Evolutionary conservation across 2,888 invertebrate species (phyloP).

Genomic region (Galeruca laticollis): DNA sequence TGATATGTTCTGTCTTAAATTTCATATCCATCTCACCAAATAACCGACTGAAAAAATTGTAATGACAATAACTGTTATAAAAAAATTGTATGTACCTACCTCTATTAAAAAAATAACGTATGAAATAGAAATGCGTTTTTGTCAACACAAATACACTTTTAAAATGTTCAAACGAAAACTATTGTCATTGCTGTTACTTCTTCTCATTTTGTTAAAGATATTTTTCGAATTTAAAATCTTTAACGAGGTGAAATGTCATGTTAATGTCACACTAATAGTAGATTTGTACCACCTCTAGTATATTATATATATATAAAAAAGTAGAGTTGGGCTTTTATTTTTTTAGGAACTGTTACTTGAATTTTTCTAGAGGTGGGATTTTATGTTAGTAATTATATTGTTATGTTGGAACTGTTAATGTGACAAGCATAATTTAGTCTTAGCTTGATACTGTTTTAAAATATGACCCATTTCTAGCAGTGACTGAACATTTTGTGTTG

Average conservation of each 20-base stretch:
- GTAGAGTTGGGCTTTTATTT: constrained; percentile 6
- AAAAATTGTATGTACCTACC: background rate
- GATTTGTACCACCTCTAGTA: background rate
- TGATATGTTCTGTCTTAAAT: constrained; percentile 61
- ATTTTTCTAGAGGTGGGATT: background rate
- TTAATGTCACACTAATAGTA: constrained; percentile 2
- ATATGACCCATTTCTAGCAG: constrained; percentile 55
- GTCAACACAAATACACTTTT: background rate
- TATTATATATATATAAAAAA: background rate
- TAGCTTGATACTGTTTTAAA: constrained; percentile 27
- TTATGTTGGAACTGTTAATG: constrained; percentile 15
- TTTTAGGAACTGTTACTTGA: background rate
- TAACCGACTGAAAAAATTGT: constrained; percentile 32
- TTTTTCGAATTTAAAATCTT: background rate
- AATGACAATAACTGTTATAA: constrained; percentile 28
- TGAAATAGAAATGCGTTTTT: background rate
- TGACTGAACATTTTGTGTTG: constrained; percentile 59
- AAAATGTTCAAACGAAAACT: background rate
- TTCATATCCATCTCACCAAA: constrained; percentile 60
- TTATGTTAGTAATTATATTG: too few relatives aligned
- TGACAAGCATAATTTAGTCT: constrained; percentile 22
- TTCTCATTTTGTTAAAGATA: constrained; percentile 10
- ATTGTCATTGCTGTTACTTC: constrained; percentile 29
- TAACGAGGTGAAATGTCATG: background rate
- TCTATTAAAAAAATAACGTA: background rate